phyloP scores from a whole-genome alignment of 1,140 invertebrate species.

The Drosophila orena region DNA sequence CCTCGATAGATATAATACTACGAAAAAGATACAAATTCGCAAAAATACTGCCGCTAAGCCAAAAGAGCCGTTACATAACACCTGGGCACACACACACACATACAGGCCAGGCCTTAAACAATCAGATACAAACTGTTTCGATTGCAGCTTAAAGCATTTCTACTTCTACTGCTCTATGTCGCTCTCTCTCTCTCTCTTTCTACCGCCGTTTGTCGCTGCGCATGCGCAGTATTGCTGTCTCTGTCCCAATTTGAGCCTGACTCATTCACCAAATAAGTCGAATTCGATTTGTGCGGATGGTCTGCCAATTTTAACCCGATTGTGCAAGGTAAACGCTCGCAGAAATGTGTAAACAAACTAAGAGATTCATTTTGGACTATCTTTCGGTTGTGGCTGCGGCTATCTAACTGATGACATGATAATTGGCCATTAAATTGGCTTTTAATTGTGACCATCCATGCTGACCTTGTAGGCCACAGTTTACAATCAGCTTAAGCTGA shows the following conservation, averaged over 20 bases:
- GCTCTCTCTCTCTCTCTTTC: slow-evolving; percentile 34
- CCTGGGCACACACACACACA: slow-evolving; percentile 32
- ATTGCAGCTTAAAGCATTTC: slow-evolving; percentile 49
- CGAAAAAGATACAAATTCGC: slow-evolving; percentile 34
- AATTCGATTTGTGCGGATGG: slow-evolving; percentile 59
- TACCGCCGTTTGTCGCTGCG: slow-evolving; percentile 49
- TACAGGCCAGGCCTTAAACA: slow-evolving; percentile 22
- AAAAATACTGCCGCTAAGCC: slow-evolving; percentile 62
- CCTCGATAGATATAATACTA: slow-evolving; percentile 8
- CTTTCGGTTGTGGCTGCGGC: slow-evolving; percentile 3
- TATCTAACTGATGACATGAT: slow-evolving; percentile 39
- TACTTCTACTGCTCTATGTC: neutral
- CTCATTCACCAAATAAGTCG: slow-evolving; percentile 65
- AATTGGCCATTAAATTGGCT: slow-evolving; percentile 67
- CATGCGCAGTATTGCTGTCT: slow-evolving; percentile 53
- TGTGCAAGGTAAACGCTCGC: slow-evolving; percentile 30
- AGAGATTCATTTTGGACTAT: slow-evolving; percentile 16
- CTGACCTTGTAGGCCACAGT: slow-evolving; percentile 51
- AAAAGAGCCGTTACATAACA: slow-evolving; percentile 77
- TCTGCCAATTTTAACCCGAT: slow-evolving; percentile 49
- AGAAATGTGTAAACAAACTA: slow-evolving; percentile 27
- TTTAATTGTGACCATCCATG: slow-evolving; percentile 51
- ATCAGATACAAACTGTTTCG: slow-evolving; percentile 53
- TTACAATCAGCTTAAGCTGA: slow-evolving; percentile 17
- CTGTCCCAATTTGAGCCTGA: slow-evolving; percentile 31